Evolutionary conservation across 2,797 vertebrate genomes (phyloP), one percentile per base, ranked within the genome.

Genomic region (Morelia viridis): DNA sequence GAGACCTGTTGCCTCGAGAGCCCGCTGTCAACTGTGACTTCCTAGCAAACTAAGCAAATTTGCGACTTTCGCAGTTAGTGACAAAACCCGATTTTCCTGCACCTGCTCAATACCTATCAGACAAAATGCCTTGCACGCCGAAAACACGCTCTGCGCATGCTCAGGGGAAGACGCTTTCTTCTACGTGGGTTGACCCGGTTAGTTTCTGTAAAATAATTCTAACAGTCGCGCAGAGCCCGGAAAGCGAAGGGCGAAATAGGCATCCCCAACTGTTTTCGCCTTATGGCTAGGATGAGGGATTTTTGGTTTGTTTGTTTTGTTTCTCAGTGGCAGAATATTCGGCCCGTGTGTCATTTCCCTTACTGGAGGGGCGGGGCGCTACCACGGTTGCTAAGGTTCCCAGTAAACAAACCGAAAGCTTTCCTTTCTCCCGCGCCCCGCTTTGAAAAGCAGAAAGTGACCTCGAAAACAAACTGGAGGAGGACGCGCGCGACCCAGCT

Each of bases 401-500:
- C 1, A 10, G 58, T 65, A 80, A 91, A 90, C 91, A 88, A n/a
- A 6, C 10, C 7, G 46, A 3, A 2, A 31, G 2, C 24, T 5
- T 1, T 62, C 0, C 5, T 9, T 28, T 1, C 3, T 1, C 35
- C 0, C 10, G 0, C 0, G n/a, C 9, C 4, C 5, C 0, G 35
- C 71, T 6, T 61, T 4, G 57, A 35, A 65, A 1, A 61, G 53
- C 28, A 0, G 12, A 11, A 50, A 61, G 53, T 1, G 22, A 17
- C 64, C 24, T 17, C 50, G 1, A 46, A 19, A 17, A 11, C 6
- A 1, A 19, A 62, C 35, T 9, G 12, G 28, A 12, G 76, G 19
- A 3, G 19, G 24, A 15, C 56, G 3, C 28, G 10, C 17, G 1
- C n/a, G 1, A 31, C 56, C 12, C 86, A 46, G 41, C 41, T 41